Conservation (phyloP, 2,113 vertebrate species). For the Benitochromis conjunctus region DNA sequence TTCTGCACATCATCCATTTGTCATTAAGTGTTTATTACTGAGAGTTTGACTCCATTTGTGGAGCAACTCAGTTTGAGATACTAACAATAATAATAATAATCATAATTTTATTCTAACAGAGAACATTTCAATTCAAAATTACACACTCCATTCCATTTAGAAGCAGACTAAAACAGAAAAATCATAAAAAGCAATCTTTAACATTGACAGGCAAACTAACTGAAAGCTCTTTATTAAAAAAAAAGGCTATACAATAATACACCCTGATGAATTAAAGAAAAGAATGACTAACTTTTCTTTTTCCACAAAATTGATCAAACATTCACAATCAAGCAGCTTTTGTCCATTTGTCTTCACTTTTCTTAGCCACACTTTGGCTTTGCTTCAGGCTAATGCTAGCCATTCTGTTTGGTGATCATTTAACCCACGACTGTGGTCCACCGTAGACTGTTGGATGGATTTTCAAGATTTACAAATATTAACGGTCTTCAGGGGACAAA, state of each 20-base stretch:
- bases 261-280: background rate
- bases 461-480: background rate
- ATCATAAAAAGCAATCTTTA: background rate
- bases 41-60: background rate
- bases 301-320: background rate
- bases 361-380: background rate
- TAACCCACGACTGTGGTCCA: background rate
- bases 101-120: background rate
- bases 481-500: background rate
- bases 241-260: background rate
- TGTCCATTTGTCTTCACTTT: background rate
- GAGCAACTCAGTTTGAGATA: background rate
- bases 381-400: background rate
- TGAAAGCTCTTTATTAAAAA: background rate
- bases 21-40: background rate
- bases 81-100: background rate
- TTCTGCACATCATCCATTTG: background rate
- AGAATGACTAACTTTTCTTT: background rate
- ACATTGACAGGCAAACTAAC: background rate
- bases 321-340: background rate
- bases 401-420: background rate
- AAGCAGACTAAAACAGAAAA: background rate
- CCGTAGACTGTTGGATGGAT: background rate
- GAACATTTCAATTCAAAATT: background rate
- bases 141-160: background rate